Base-by-base conservation (phyloP, 2,797 vertebrate species). In the Malacoraja senta region DNA sequence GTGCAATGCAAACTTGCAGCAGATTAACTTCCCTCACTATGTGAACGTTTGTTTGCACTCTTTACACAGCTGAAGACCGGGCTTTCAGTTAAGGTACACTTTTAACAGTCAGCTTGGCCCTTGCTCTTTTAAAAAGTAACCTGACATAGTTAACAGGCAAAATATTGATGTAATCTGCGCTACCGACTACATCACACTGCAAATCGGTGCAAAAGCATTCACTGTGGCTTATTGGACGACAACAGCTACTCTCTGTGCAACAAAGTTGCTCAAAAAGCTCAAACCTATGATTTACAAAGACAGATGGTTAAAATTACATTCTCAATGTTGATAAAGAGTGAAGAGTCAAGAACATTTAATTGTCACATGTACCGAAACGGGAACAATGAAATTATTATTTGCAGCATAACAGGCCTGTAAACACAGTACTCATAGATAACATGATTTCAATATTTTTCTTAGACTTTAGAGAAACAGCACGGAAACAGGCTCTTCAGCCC, bases 1-100 rank as follows among this genome's bases (percentile, higher is more conserved):
- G 84, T 19, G 84, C 35, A 88, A n/a, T 35, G n/a, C 1, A 88
- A 19, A 68, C 17, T 17, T 35, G 21, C 13, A 84, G 12, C 29
- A 63, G 58, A 63, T 63, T 29, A 86, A 86, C 63, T n/a, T 21
- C 24, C 13, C 32, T 88, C 61, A 88, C 83, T 86, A n/a, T 19
- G 1, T 65, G 32, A 58, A 86, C n/a, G n/a, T n/a, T 19, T 29
- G 53, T 58, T 61, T 58, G 81, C 26, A n/a, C 29, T 65, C 29
- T 86, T 86, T 65, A 12, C 83, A 65, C 63, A 88, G 61, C n/a
- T 68, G 84, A 88, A 88, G 84, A n/a, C 84, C 35, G 61, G 63
- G 35, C 65, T 63, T 88, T 68, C n/a, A 68, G 1, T 68, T 61
- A n/a, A 88, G 21, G 63, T 8, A 68, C n/a, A 68, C 44, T 35